Evolutionary conservation across 1,140 invertebrate genomes (phyloP).

Genomic region (Cyclina sinensis): DNA sequence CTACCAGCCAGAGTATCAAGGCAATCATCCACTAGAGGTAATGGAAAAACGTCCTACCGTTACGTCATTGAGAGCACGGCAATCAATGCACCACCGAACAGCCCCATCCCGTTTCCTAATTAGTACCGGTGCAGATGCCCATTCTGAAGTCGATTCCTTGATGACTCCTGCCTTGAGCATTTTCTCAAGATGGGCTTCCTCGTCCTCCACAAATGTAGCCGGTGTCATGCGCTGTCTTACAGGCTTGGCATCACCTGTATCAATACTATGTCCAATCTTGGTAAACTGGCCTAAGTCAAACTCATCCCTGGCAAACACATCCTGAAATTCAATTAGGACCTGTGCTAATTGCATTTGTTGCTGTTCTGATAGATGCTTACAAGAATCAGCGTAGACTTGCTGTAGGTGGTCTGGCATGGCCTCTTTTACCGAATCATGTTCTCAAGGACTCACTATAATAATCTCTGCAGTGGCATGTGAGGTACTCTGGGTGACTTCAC

Average conservation of each 20-base stretch:
- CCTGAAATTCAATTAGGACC: not conserved
- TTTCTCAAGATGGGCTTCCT: conserved; percentile 27
- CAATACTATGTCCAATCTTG: conserved; percentile 25
- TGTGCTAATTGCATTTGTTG: not conserved
- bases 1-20: not conserved
- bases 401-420: not conserved
- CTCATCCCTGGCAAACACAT: conserved; percentile 36
- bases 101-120: conserved; percentile 3
- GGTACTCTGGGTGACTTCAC: not conserved
- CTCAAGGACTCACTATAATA: not conserved
- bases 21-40: conserved; percentile 11
- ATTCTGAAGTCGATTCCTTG: conserved; percentile 43
- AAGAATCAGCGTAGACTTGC: too few relatives aligned
- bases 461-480: not conserved
- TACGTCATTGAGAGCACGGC: not conserved
- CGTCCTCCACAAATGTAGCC: conserved; percentile 1
- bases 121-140: conserved; percentile 30
- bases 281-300: conserved; percentile 36
- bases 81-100: conserved; percentile 34
- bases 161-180: conserved; percentile 26
- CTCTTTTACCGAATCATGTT: not conserved
- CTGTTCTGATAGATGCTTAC: not conserved
- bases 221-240: conserved; percentile 32
- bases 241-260: conserved; percentile 31
- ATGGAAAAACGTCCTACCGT: not conserved